Evolutionary conservation across 2,888 invertebrate genomes (phyloP).

Genomic region (Thera britannica): DNA sequence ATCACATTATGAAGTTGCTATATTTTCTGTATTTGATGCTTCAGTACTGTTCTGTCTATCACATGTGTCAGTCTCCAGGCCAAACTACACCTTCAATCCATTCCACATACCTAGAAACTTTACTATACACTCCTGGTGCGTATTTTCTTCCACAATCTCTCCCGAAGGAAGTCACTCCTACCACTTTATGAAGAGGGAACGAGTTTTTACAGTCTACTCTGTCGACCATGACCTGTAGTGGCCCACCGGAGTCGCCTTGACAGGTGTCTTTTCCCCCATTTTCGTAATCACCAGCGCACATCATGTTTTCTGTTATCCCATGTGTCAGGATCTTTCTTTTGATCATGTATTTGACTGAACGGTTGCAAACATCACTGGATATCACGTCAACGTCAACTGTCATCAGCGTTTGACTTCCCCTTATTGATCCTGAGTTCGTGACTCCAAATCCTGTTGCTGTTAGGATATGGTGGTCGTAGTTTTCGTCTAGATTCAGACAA

Average conservation of each 20-base stretch:
- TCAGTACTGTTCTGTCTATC: background rate
- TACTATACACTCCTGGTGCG: slow-evolving; percentile 82
- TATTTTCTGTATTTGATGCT: background rate
- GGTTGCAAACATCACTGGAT: slow-evolving; percentile 63
- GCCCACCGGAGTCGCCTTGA: slow-evolving; percentile 81
- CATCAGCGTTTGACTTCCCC: slow-evolving; percentile 77
- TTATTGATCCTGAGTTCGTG: slow-evolving; percentile 68
- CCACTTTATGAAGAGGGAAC: slow-evolving; percentile 74
- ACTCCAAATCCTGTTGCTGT: slow-evolving; percentile 88
- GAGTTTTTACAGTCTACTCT: slow-evolving; percentile 66
- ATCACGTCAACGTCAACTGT: slow-evolving; percentile 75
- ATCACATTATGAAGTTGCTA: background rate
- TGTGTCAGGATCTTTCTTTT: slow-evolving; percentile 61
- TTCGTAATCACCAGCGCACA: slow-evolving; percentile 78
- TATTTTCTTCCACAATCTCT: slow-evolving; percentile 79
- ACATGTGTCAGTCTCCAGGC: slow-evolving; percentile 52
- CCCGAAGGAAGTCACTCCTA: slow-evolving; percentile 83
- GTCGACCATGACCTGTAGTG: slow-evolving; percentile 71
- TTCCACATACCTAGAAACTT: slow-evolving; percentile 72
- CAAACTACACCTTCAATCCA: slow-evolving; percentile 82
- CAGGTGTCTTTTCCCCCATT: slow-evolving; percentile 78
- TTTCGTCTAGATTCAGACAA: slow-evolving; percentile 77
- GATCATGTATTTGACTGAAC: slow-evolving; percentile 70
- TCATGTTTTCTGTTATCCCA: slow-evolving; percentile 68
- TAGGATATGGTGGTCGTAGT: slow-evolving; percentile 58